A percentile compares a stretch with the other conserved stretches of the same genome.
phyloP scores from a whole-genome alignment of 2,797 vertebrate species.

The Cyprinodon diabolis region DNA sequence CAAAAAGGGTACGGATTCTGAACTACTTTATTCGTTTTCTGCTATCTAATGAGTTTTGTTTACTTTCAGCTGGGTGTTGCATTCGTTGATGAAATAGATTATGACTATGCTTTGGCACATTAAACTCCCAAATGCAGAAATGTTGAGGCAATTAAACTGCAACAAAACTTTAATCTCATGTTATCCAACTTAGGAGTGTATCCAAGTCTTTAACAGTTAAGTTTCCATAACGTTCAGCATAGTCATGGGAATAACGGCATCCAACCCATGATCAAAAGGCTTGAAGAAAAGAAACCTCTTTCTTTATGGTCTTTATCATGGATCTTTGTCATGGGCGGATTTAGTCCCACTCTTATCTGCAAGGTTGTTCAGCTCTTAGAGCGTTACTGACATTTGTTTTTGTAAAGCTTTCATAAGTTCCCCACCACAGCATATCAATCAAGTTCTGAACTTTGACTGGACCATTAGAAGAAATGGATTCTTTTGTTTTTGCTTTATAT shows the following conservation, averaged over 20 bases:
- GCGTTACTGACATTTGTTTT: neutral
- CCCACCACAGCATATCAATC: neutral
- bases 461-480: neutral
- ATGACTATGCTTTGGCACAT: neutral
- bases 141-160: neutral
- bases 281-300: neutral
- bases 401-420: neutral
- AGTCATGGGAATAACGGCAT: neutral
- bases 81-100: neutral
- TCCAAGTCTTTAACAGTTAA: neutral
- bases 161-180: neutral
- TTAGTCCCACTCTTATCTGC: neutral
- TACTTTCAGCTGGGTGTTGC: neutral
- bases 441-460: neutral
- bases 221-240: neutral
- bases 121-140: neutral
- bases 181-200: too few species aligned
- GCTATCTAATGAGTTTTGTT: neutral
- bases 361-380: neutral
- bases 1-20: neutral
- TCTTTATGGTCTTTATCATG: neutral
- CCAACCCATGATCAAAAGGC: neutral
- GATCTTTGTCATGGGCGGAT: neutral
- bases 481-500: neutral
- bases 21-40: neutral